Evolutionary conservation across 2,888 invertebrate species (phyloP).

Genomic region (Sericinus montela): DNA sequence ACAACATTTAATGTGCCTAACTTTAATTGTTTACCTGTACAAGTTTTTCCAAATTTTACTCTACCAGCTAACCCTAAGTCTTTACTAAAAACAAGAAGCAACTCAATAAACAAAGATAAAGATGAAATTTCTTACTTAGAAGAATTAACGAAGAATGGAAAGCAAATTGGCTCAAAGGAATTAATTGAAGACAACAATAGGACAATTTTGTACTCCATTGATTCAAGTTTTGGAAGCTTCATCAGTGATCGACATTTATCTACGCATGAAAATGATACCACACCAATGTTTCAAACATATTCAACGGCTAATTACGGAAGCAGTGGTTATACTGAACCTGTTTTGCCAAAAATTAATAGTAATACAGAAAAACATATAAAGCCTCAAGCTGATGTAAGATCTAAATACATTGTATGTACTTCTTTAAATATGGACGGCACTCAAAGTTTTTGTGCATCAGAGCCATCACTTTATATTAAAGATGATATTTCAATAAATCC

Average conservation of each 20-base stretch:
- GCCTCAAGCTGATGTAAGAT: background rate
- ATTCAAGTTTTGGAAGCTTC: conserved; percentile 38
- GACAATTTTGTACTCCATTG: conserved; percentile 33
- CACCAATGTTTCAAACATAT: conserved; percentile 28
- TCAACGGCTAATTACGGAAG: conserved; percentile 36
- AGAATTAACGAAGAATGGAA: conserved; percentile 25
- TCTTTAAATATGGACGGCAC: background rate
- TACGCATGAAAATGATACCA: conserved; percentile 40
- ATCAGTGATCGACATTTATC: conserved; percentile 38
- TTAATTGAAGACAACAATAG: conserved; percentile 32
- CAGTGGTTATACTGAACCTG: conserved; percentile 31
- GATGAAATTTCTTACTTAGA: conserved; percentile 30
- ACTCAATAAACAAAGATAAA: conserved; percentile 47
- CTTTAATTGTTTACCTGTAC: conserved; percentile 69
- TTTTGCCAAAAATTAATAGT: background rate
- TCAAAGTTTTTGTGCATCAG: background rate
- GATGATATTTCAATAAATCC: conserved; percentile 6
- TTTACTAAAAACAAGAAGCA: conserved; percentile 62
- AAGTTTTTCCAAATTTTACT: conserved; percentile 81
- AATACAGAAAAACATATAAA: background rate
- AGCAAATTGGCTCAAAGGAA: conserved; percentile 17
- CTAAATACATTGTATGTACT: background rate
- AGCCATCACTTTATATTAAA: background rate
- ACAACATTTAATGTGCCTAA: conserved; percentile 58
- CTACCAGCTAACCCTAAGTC: conserved; percentile 85